Evolutionary conservation across 1,140 invertebrate genomes (phyloP).

Genomic region (Drosophila funebris): DNA sequence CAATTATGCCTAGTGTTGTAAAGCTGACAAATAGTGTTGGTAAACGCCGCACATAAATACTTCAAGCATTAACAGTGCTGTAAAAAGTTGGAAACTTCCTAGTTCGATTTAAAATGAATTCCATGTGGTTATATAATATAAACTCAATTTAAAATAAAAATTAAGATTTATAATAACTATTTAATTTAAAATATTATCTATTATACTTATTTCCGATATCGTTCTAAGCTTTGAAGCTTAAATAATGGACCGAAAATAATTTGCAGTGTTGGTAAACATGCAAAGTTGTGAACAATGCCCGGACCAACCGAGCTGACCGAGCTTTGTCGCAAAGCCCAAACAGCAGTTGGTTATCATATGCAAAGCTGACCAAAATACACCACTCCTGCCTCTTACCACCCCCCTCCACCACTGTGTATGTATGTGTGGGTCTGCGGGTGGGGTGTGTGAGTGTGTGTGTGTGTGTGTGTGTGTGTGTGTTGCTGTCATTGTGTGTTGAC

Average conservation of each 20-base stretch:
- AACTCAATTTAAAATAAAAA: no score
- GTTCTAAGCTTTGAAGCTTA: background rate
- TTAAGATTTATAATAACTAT: background rate
- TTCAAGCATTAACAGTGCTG: background rate
- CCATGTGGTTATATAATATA: no score
- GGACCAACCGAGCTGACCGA: constrained; percentile 40
- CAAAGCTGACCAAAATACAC: background rate
- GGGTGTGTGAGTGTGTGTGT: background rate
- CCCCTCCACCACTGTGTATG: background rate
- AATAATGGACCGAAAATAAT: background rate
- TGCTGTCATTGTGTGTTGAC: constrained; percentile 66
- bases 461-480: constrained; percentile 4
- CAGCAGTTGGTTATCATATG: constrained; percentile 54
- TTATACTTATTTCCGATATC: background rate
- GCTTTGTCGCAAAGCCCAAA: constrained; percentile 35
- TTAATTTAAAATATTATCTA: background rate
- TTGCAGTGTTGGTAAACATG: constrained; percentile 14
- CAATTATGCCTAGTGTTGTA: background rate
- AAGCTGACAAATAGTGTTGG: background rate
- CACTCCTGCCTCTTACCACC: background rate
- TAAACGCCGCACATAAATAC: no score
- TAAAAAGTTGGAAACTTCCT: no score
- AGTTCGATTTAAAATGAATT: no score
- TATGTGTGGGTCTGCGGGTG: background rate
- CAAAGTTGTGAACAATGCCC: background rate